These are phyloP conservation scores for Phylloscopus whistleri DNA, from an alignment of 2,113 vertebrate species.

Conservation along the genomic window DNA sequence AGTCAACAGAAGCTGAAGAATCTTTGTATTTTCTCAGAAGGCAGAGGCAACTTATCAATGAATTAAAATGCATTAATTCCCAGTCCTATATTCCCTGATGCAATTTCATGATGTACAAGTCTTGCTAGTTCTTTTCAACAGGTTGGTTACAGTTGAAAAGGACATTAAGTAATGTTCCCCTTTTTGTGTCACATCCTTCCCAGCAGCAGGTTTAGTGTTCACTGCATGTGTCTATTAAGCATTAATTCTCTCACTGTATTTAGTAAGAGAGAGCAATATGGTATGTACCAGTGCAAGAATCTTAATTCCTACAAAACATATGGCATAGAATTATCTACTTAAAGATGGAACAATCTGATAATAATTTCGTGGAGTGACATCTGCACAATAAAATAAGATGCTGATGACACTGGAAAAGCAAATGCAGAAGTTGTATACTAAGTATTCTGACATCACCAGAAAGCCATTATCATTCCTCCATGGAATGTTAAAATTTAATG, in stretches of 20 bases:
- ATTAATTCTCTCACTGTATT: slow-evolving; percentile 57
- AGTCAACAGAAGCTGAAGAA: not conserved
- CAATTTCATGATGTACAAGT: not conserved
- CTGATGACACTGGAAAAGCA: slow-evolving; percentile 58
- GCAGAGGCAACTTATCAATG: not conserved
- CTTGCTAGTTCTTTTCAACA: not conserved
- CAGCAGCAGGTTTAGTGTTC: not conserved
- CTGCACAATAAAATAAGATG: slow-evolving; percentile 63
- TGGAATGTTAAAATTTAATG: slow-evolving; percentile 68
- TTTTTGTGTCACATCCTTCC: not conserved
- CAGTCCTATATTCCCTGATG: not conserved
- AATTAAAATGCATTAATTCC: not conserved
- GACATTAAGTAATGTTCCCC: not conserved
- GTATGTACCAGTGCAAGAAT: slow-evolving; percentile 15
- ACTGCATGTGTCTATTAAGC: slow-evolving; percentile 16
- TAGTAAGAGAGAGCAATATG: slow-evolving; percentile 26
- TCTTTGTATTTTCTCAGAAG: not conserved
- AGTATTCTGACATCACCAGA: slow-evolving; percentile 53
- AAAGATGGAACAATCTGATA: slow-evolving; percentile 43
- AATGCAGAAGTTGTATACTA: slow-evolving; percentile 17
- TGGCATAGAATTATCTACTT: slow-evolving; percentile 54
- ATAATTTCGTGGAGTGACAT: slow-evolving; percentile 57
- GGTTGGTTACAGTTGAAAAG: not conserved
- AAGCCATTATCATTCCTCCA: slow-evolving; percentile 50
- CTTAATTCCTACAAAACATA: slow-evolving; percentile 59